Base-by-base conservation (phyloP, 2,113 vertebrate genomes). In the Limnothrissa miodon region DNA sequence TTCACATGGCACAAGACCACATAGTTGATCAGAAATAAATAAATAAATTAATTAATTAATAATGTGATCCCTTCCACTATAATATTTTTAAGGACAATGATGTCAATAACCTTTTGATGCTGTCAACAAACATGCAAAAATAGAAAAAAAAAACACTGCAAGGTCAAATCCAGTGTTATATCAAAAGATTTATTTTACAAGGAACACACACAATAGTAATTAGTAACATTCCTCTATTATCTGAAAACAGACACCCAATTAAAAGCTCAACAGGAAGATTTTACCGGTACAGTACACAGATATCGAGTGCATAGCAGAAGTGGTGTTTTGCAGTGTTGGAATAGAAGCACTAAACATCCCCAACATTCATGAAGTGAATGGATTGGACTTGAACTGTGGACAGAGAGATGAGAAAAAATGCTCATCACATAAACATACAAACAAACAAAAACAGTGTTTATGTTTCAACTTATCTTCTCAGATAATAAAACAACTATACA, bases 281-380 rank as follows among this genome's bases (percentile, higher is more conserved):
- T 83, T 82, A 91, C 87, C 87, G 88, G 83, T 91, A 90, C 85
- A 92, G 91, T 92, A 92, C 87, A 90, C 86, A 90, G 87, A 90
- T 83, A 80, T 89, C 45, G 86, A 89, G 87, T 94, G 93, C 92
- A 93, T 93, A 94, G 90, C 88, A 88, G 87, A 81, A 85, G 46
- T 86, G 90, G 89, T 86, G 85, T 85, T 82, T 86, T 87, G 86
- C 82, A 90, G 48, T 87, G 83, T 84, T 92, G 82, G 45, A 85
- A 88, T 29, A 36, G 46, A 66, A 56, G 29, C 29, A 36, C 66
- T 59, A 84, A 36, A 74, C 51, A 46, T 36, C 11, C 33, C 45
- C 78, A 85, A 78, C 80, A 85, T 33, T 87, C 81, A 45, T 36
- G 59, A 29, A 36, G 25, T 83, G 80, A 78, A 80, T 83, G 23